A percentile compares a stretch with the other conserved stretches of the same genome.
These are phyloP conservation scores for Pelecanoides urinatrix DNA, from an alignment of 2,113 vertebrate genomes.

Conservation along the genomic window DNA sequence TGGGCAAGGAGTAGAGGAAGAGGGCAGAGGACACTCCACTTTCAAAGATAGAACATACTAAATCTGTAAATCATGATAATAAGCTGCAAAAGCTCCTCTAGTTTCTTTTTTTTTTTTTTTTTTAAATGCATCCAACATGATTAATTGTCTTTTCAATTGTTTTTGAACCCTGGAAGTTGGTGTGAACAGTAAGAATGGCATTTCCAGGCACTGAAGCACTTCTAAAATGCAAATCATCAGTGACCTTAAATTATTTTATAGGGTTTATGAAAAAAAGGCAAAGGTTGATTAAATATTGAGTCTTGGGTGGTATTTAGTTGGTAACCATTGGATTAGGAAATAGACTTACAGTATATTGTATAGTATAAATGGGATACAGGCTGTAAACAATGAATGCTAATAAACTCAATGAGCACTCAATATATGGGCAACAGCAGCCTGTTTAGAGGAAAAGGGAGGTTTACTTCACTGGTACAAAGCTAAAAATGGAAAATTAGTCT, in stretches of 20 bases:
- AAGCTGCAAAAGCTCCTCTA: neutral
- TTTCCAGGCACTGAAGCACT: neutral
- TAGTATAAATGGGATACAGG: neutral
- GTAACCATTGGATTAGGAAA: neutral
- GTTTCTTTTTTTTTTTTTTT: neutral
- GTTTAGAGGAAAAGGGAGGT: neutral
- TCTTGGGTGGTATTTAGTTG: slow-evolving; percentile 1
- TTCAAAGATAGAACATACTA: neutral
- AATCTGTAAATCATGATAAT: neutral
- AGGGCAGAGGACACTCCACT: neutral
- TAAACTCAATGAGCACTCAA: neutral
- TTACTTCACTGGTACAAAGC: neutral
- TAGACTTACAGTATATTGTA: neutral
- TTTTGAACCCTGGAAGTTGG: neutral
- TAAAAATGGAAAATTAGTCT: neutral
- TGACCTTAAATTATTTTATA: neutral
- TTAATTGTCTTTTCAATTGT: neutral
- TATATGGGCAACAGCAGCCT: neutral
- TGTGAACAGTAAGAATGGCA: neutral
- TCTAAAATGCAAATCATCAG: neutral
- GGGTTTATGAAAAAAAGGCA: neutral
- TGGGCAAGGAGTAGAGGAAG: neutral
- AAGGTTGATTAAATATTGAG: slow-evolving; percentile 8
- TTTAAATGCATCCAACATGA: neutral
- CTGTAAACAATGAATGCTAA: neutral